Evolutionary conservation across 2,113 vertebrate species (phyloP), one percentile per base, ranked within the genome.

Genomic region (Psilopogon haemacephalus): DNA sequence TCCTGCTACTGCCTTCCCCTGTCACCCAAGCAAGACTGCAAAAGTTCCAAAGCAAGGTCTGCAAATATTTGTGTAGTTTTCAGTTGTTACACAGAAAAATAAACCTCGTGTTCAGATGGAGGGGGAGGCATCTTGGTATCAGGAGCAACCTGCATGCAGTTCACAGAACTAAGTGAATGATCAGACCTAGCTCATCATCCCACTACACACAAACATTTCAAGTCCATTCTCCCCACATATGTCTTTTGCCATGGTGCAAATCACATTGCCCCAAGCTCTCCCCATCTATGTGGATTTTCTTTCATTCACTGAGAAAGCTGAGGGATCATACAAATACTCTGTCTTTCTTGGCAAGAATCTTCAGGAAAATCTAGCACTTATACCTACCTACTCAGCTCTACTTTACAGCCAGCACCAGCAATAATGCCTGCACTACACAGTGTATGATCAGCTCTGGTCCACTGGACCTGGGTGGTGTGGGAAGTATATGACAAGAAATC

Each of bases 21-120:
- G 30, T 32, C n/a, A 52, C n/a, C 19, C 28, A 52, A 33, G 28
- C 24, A 33, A 35, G 33, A 50, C 2, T 14, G 14, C 20, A 37
- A 52, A 60, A 37, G 46, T 4, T 32, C 16, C 35, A 12, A 62
- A 62, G 35, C 26, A 48, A 46, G 1, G 10, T 24, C 23, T 28
- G 32, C 40, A 68, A 68, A 17, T n/a, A 63, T n/a, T 1, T 50
- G 15, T 32, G 35, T 16, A 35, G 16, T 5, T 37, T 62, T 42
- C 35, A 30, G 19, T 6, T 48, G 26, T 72, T 32, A 60, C 9
- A 73, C 3, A 42, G 46, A 38, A 54, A 72, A 71, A 71, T 5
- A 40, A 54, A 35, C 8, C 54, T 20, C 2, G 1, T 9, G 4
- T n/a, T n/a, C n/a, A n/a, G n/a, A n/a, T n/a, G n/a, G n/a, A n/a